Percentiles rank a stretch among this genome's conserved stretches.
Evolutionary conservation across 2,888 invertebrate genomes (phyloP).

Genomic region (Parnassius orleans): DNA sequence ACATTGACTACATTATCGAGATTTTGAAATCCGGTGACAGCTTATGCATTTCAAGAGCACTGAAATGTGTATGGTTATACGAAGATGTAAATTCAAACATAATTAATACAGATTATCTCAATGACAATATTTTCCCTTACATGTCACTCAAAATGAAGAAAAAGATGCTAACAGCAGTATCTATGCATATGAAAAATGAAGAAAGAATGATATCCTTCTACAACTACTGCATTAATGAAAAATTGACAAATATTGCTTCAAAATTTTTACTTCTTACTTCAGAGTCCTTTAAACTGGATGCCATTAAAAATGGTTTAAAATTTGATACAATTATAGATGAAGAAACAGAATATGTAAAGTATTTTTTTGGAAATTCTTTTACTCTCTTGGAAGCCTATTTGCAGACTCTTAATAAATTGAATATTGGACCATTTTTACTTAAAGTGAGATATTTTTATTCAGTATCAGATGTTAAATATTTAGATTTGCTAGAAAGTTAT

Average conservation of each 20-base stretch:
- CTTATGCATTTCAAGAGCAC: constrained; percentile 50
- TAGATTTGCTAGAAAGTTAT: constrained; percentile 49
- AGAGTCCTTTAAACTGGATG: constrained; percentile 45
- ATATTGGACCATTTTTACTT: constrained; percentile 25
- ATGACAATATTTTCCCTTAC: constrained; percentile 50
- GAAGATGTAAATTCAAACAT: constrained; percentile 42
- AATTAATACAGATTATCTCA: constrained; percentile 50
- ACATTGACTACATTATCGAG: constrained; percentile 52
- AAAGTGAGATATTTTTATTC: constrained; percentile 39
- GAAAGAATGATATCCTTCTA: constrained; percentile 45
- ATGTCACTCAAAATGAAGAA: constrained; percentile 61
- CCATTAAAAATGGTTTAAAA: constrained; percentile 33
- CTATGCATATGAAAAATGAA: constrained; percentile 42
- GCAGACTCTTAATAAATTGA: constrained; percentile 1
- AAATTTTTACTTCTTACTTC: constrained; percentile 52
- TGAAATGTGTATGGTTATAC: constrained; percentile 55
- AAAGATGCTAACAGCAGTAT: constrained; percentile 46
- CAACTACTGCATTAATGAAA: constrained; percentile 44
- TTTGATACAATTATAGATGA: constrained; percentile 12
- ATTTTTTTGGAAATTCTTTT: constrained; percentile 48
- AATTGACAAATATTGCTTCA: constrained; percentile 39
- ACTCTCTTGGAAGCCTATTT: constrained; percentile 38
- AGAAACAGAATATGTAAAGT: constrained; percentile 29
- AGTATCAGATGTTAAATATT: constrained; percentile 43
- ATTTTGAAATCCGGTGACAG: constrained; percentile 53